Base-by-base conservation (phyloP, 2,888 invertebrate genomes). In the Tubulanus polymorphus region DNA sequence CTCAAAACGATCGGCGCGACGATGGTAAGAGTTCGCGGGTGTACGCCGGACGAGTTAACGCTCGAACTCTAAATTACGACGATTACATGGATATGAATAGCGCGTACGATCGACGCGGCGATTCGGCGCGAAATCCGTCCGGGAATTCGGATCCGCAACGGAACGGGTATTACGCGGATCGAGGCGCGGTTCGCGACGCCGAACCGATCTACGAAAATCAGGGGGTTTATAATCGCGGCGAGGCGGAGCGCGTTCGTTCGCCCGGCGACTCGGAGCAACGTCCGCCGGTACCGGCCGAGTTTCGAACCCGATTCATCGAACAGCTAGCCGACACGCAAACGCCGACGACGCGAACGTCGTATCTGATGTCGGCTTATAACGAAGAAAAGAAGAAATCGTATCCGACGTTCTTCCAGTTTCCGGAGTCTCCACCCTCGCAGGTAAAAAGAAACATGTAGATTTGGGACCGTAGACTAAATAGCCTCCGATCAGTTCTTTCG, bases 401-500 rank as follows among this genome's bases (percentile, higher is more conserved):
- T 54, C 67, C 70, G 10, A 41, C 67, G 0, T 69, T 64, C 59
- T 75, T 76, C 63, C 71, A 73, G 58, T 75, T 74, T 51, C 76
- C 76, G 0, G 68, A 70, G 26, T 71, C 71, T 15, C 51, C 57
- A 8, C 41, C 41, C 6, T 15, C 41, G 5, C 20, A 23, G 18
- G 20, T 20, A 41, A 41, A 41, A 23, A n/a, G n/a, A n/a, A n/a
- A n/a, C n/a, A n/a, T n/a, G n/a, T n/a, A n/a, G n/a, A n/a, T n/a
- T n/a, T n/a, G n/a, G n/a, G n/a, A n/a, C n/a, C n/a, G n/a, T n/a
- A n/a, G n/a, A n/a, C n/a, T n/a, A n/a, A n/a, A n/a, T n/a, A n/a
- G n/a, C n/a, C n/a, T n/a, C n/a, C n/a, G n/a, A n/a, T n/a, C n/a
- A n/a, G n/a, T n/a, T n/a, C n/a, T n/a, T n/a, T n/a, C n/a, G n/a